Evolutionary conservation across 2,888 invertebrate genomes (phyloP).

Genomic region (Polydrusus tereticollis): DNA sequence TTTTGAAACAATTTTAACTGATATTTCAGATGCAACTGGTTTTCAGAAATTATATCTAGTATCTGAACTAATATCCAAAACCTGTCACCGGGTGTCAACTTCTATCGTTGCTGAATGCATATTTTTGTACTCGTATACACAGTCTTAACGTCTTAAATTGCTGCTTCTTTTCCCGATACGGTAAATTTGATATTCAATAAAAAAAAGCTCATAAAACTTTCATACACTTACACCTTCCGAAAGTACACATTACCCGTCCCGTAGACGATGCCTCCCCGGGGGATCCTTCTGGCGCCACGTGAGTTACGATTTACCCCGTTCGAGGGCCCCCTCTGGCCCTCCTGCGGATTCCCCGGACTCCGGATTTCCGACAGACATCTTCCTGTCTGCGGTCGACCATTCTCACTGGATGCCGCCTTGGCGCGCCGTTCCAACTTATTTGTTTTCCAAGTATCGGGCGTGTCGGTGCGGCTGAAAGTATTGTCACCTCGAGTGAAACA

Average conservation of each 20-base stretch:
- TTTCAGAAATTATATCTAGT: too few relatives aligned
- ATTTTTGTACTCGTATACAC: too few relatives aligned
- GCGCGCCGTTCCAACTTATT: constrained; percentile 45
- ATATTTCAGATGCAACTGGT: too few relatives aligned
- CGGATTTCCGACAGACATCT: constrained; percentile 44
- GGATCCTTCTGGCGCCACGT: constrained; percentile 61
- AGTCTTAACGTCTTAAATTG: too few relatives aligned
- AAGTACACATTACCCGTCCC: constrained; percentile 8
- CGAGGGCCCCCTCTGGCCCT: constrained; percentile 56
- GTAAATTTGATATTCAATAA: too few relatives aligned
- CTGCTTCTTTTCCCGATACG: too few relatives aligned
- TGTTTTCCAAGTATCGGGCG: constrained; percentile 41
- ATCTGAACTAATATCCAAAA: too few relatives aligned
- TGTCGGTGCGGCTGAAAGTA: constrained; percentile 29
- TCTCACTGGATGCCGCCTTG: constrained; percentile 16
- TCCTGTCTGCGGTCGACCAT: constrained; percentile 46
- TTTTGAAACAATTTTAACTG: too few relatives aligned
- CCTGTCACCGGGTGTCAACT: too few relatives aligned
- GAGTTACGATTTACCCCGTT: constrained; percentile 59
- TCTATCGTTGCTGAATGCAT: too few relatives aligned
- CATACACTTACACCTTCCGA: constrained; percentile 8
- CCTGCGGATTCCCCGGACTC: constrained; percentile 10
- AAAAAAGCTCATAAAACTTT: constrained; percentile 8
- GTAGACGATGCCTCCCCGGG: constrained; percentile 48
- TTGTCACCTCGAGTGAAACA: constrained; percentile 43